These are phyloP conservation scores for Chanos chanos DNA, from an alignment of 2,797 vertebrate genomes.

Conservation along the genomic window DNA sequence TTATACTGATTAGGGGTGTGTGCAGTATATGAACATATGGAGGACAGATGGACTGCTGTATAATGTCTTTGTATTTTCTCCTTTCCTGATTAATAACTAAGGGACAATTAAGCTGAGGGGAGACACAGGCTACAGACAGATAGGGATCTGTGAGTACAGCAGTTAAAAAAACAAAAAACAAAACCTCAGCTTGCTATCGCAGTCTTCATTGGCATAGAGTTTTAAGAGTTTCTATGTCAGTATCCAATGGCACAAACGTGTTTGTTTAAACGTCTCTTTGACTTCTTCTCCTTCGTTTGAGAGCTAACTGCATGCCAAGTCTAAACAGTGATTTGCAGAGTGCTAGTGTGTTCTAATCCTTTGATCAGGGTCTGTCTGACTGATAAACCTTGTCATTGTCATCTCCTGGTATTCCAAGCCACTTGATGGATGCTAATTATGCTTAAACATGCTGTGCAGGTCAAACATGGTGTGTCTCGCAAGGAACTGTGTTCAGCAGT, in stretches of 20 bases:
- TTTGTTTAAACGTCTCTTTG: constrained; percentile 31
- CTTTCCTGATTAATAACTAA: constrained; percentile 27
- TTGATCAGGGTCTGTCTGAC: constrained; percentile 75
- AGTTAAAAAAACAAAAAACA: no score
- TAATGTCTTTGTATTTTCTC: constrained; percentile 21
- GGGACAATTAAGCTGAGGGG: constrained; percentile 26
- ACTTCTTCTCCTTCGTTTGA: constrained; percentile 38
- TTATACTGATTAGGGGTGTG: constrained; percentile 31
- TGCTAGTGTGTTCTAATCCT: constrained; percentile 69
- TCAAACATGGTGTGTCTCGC: constrained; percentile 29
- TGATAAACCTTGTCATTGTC: constrained; percentile 72
- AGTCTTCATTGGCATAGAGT: neutral
- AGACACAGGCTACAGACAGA: constrained; percentile 20
- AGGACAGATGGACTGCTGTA: constrained; percentile 32
- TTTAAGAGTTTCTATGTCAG: neutral
- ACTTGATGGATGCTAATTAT: constrained; percentile 71
- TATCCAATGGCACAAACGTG: neutral
- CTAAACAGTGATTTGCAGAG: constrained; percentile 66
- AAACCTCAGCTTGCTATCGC: neutral
- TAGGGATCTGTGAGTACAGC: constrained; percentile 29
- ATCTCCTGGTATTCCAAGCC: constrained; percentile 62
- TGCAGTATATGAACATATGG: constrained; percentile 35
- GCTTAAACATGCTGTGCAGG: constrained; percentile 59
- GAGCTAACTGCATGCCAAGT: constrained; percentile 39
- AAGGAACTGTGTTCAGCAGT: no score